Evolutionary conservation across 2,113 vertebrate species (phyloP).

Genomic region (Arvicanthis niloticus): DNA sequence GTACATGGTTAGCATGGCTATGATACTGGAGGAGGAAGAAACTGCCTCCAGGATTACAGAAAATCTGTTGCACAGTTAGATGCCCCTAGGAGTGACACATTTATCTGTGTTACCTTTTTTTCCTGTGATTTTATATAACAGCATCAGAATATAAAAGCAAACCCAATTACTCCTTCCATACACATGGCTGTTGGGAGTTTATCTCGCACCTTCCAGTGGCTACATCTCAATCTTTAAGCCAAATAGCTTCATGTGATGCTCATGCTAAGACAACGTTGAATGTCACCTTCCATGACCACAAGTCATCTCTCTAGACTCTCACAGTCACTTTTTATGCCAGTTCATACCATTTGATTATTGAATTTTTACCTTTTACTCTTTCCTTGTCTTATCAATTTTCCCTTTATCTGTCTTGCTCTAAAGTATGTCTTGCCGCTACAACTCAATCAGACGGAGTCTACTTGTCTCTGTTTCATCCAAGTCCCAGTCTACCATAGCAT

Average conservation of each 20-base stretch:
- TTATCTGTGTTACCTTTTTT: neutral
- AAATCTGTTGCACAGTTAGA: neutral
- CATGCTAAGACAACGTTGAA: neutral
- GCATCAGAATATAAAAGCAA: neutral
- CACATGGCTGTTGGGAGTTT: neutral
- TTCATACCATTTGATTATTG: slow-evolving; percentile 10
- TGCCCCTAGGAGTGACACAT: neutral
- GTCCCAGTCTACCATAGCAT: neutral
- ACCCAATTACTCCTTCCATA: neutral
- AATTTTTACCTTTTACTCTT: slow-evolving; percentile 17
- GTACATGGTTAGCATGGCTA: neutral
- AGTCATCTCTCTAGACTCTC: neutral
- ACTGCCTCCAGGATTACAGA: neutral
- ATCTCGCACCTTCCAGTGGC: neutral
- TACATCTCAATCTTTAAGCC: neutral
- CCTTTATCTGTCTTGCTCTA: neutral
- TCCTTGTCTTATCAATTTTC: slow-evolving; percentile 12
- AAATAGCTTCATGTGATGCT: neutral
- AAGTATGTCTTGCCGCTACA: neutral
- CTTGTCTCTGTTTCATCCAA: neutral
- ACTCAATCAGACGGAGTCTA: neutral
- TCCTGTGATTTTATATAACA: neutral
- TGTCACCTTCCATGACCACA: neutral
- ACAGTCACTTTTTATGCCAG: neutral
- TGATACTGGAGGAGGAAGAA: neutral